Evolutionary conservation across 2,888 invertebrate genomes (phyloP), one percentile per base, ranked within the genome.

Genomic region (Eupithecia pulchellata): DNA sequence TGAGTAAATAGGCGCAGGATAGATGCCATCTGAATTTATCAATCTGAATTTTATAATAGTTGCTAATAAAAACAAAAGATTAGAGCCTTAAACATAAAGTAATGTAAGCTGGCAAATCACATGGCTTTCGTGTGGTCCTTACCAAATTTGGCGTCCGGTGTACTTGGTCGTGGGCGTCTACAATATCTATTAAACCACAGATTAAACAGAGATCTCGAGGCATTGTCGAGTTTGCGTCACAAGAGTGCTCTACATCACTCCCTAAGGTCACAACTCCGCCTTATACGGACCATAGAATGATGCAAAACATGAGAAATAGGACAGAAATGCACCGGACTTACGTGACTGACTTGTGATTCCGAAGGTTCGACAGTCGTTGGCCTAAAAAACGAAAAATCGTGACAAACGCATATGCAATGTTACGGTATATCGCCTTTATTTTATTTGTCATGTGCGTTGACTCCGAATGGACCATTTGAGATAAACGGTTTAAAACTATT

Each of bases 311-410:
- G 84, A 77, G 83, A 84, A 85, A 80, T 78, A 81, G 82, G 77
- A 68, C 81, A 82, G 73, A 83, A 84, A 78, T 82, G 81, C 83
- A 81, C 79, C 79, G 85, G 84, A 84, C 82, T 64, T 69, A 72
- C 69, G 78, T 69, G 76, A 79, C 74, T 75, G 71, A 73, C 76
- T 78, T 81, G 79, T 78, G 76, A 81, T 81, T 82, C 79, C 79
- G 81, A 82, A 85, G 82, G 81, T 79, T 80, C 77, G 73, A 47
- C 71, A 82, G 85, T 83, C 85, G 88, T 87, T 87, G 89, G 85
- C 89, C 89, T 81, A 88, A 86, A 83, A 81, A 73, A 76, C 76
- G 74, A 79, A 78, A 82, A 87, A 80, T 82, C 86, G 85, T 87
- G 87, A 85, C 85, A 84, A 78, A 72, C 73, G 75, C 64, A 68